A percentile compares a stretch with the other conserved stretches of the same genome.
phyloP scores from a whole-genome alignment of 53 echinoderm and acorn worm species.

The Holothuria leucospilota region DNA sequence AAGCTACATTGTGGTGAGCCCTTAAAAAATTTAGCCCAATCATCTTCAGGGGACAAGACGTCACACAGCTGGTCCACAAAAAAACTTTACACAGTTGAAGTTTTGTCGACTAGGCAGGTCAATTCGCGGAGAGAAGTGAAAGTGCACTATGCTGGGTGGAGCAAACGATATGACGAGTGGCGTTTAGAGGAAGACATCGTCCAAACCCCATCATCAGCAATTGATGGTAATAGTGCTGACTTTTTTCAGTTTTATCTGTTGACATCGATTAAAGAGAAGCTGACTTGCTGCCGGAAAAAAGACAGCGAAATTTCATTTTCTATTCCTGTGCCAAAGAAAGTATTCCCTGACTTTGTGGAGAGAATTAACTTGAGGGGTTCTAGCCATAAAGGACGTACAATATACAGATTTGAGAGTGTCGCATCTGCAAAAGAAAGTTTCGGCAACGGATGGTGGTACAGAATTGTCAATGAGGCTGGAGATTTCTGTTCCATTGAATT shows the following conservation, averaged over 20 bases:
- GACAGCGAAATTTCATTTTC: not conserved
- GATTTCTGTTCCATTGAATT: constrained; percentile 18
- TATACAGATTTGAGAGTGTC: not conserved
- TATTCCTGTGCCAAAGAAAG: constrained; percentile 6
- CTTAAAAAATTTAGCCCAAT: too few relatives aligned
- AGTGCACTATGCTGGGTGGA: not conserved
- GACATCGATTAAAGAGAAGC: too few relatives aligned
- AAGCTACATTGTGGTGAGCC: too few relatives aligned
- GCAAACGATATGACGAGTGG: not conserved
- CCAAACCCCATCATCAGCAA: constrained; percentile 5
- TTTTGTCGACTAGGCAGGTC: not conserved
- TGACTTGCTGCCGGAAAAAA: constrained; percentile 6
- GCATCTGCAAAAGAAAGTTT: not conserved
- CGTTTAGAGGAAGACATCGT: constrained; percentile 7
- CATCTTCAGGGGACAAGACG: too few relatives aligned
- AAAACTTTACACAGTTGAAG: too few relatives aligned
- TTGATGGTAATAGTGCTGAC: constrained; percentile 1
- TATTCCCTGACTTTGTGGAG: constrained; percentile 9
- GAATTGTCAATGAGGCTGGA: constrained; percentile 6
- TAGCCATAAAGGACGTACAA: constrained; percentile 3
- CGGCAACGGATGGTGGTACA: constrained; percentile 7
- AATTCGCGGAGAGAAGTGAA: not conserved
- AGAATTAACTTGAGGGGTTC: not conserved
- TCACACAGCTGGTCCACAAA: too few relatives aligned
- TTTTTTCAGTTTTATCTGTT: not conserved